A percentile compares a stretch with the other conserved stretches of the same genome.
Evolutionary conservation across 2,797 vertebrate genomes (phyloP).

Genomic region (Salmo trutta): DNA sequence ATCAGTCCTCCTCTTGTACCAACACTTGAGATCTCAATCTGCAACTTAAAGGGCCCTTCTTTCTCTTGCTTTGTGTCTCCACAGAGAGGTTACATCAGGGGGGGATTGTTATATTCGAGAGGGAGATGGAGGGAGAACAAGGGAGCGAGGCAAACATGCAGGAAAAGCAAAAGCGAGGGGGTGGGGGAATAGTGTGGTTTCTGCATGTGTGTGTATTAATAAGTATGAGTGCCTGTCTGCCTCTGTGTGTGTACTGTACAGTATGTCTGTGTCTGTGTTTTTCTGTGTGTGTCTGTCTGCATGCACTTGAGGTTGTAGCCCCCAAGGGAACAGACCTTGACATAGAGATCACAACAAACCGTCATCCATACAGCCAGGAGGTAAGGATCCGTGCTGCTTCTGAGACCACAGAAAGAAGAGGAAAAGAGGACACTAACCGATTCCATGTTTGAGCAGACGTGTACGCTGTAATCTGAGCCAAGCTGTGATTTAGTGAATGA

Average conservation of each 20-base stretch:
- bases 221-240: conserved; percentile 36
- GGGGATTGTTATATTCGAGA: conserved; percentile 16
- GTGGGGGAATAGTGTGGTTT: conserved; percentile 32
- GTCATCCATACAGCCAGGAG: conserved; percentile 75
- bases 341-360: conserved; percentile 76
- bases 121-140: no score
- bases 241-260: conserved; percentile 21
- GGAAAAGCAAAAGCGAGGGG: conserved; percentile 6
- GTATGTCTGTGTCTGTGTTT: not conserved
- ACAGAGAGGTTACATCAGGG: conserved; percentile 53
- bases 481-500: conserved; percentile 41
- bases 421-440: conserved; percentile 51
- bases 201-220: not conserved
- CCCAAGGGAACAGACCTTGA: conserved; percentile 72
- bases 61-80: conserved; percentile 53
- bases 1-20: conserved; percentile 57
- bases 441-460: conserved; percentile 44
- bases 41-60: conserved; percentile 47
- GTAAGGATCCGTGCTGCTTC: conserved; percentile 61
- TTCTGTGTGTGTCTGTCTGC: conserved; percentile 23
- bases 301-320: conserved; percentile 35
- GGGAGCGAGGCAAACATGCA: conserved; percentile 15
- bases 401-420: conserved; percentile 57
- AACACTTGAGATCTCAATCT: conserved; percentile 50
- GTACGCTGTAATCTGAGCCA: conserved; percentile 12